Percentiles rank a stretch among this genome's conserved stretches.
Evolutionary conservation across 2,888 invertebrate genomes (phyloP).

Genomic region (Rhorus exstirpatorius): DNA sequence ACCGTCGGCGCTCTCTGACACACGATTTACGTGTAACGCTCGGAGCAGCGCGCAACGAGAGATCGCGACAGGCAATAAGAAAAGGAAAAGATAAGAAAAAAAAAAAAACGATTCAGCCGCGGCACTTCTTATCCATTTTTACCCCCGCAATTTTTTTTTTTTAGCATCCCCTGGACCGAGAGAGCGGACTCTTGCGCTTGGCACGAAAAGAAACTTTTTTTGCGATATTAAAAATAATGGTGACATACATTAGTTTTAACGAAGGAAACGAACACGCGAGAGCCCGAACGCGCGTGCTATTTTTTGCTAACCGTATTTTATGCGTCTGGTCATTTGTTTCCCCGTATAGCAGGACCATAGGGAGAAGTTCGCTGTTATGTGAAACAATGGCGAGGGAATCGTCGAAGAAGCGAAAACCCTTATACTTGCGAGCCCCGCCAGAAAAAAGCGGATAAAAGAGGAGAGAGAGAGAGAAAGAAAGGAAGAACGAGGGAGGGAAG

Average conservation of each 20-base stretch:
- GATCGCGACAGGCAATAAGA: too few species aligned
- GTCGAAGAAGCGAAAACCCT: conserved; percentile 68
- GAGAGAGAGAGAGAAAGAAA: conserved; percentile 29
- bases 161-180: conserved; percentile 68
- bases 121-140: conserved; percentile 60
- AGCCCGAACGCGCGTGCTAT: conserved; percentile 50
- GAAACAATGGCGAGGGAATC: conserved; percentile 78
- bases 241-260: conserved; percentile 85
- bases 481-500: conserved; percentile 50
- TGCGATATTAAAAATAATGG: conserved; percentile 83
- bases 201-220: conserved; percentile 69
- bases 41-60: conserved; percentile 1
- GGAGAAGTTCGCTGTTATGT: conserved; percentile 63
- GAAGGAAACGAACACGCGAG: conserved; percentile 76
- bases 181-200: neutral
- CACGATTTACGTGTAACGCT: conserved; percentile 53
- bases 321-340: conserved; percentile 82
- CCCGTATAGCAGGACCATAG: conserved; percentile 65
- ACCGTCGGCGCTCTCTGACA: conserved; percentile 39
- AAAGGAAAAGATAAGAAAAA: conserved; percentile 16
- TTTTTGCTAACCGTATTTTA: conserved; percentile 80
- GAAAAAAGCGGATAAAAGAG: conserved; percentile 52
- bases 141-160: conserved; percentile 55
- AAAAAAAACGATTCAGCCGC: conserved; percentile 20
- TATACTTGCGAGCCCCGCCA: conserved; percentile 50